Conservation (phyloP, 2,888 invertebrate genomes). For the Hartigia nigra region DNA sequence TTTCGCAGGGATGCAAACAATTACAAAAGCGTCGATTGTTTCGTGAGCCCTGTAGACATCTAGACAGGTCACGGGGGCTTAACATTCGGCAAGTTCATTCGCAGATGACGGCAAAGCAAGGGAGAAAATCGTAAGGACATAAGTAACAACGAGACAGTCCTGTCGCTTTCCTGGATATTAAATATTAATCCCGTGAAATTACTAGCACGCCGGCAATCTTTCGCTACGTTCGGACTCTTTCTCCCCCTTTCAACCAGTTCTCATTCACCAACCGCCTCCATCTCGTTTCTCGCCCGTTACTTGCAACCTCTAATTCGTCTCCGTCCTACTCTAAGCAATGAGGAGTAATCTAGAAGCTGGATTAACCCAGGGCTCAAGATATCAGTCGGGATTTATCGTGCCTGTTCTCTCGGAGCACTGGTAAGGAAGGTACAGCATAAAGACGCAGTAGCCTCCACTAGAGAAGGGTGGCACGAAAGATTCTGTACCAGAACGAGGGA, state of each 20-base stretch:
- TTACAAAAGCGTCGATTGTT: not conserved
- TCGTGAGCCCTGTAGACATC: not conserved
- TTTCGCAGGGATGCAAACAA: not conserved
- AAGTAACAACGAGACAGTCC: slow-evolving; percentile 12
- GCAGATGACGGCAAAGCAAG: slow-evolving; percentile 11
- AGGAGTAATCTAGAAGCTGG: slow-evolving; percentile 61
- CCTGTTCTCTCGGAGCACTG: slow-evolving; percentile 13
- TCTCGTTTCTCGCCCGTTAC: slow-evolving; percentile 43
- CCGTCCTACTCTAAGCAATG: slow-evolving; percentile 50
- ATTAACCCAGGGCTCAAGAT: slow-evolving; percentile 61
- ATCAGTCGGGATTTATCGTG: slow-evolving; percentile 57
- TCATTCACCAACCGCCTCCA: slow-evolving; percentile 28
- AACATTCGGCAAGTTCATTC: not conserved
- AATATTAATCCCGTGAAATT: slow-evolving; percentile 65
- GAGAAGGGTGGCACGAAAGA: not conserved
- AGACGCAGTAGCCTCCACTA: not conserved
- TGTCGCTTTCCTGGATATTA: slow-evolving; percentile 57
- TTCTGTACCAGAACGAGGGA: not conserved
- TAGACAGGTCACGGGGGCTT: not conserved
- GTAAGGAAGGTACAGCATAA: not conserved
- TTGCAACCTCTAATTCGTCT: slow-evolving; percentile 50
- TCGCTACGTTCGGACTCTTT: slow-evolving; percentile 28
- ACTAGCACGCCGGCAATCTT: slow-evolving; percentile 53
- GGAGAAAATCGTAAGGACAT: slow-evolving; percentile 8
- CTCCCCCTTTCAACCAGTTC: slow-evolving; percentile 32